Evolutionary conservation across 2,888 invertebrate genomes (phyloP).

Genomic region (Homarus gammarus): DNA sequence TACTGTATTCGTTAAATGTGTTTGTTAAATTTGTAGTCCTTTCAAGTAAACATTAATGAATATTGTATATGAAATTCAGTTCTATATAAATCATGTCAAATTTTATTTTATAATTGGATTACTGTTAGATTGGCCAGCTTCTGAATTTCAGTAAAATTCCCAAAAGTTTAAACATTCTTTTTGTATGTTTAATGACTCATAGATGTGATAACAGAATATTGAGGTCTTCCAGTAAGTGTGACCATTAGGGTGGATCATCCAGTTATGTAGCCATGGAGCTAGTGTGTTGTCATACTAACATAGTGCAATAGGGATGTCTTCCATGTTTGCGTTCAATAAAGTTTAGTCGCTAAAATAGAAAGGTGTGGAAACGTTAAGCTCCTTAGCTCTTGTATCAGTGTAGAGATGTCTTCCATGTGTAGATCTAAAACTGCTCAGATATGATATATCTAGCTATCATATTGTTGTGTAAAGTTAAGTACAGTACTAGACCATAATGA

Average conservation of each 20-base stretch:
- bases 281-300: background rate
- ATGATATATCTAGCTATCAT: background rate
- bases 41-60: no score
- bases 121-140: no score
- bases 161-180: no score
- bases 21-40: no score
- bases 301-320: background rate
- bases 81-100: no score
- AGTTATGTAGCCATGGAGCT: background rate
- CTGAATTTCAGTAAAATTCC: no score
- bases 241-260: background rate
- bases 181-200: no score
- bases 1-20: no score
- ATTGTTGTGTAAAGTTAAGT: background rate
- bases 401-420: constrained; percentile 12
- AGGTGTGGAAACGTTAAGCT: background rate
- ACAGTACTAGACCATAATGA: background rate
- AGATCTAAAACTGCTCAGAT: background rate
- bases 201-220: background rate
- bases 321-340: background rate
- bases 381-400: background rate
- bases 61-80: no score
- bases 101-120: no score
- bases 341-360: background rate
- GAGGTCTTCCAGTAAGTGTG: background rate